Evolutionary conservation across 2,113 vertebrate genomes (phyloP).

Genomic region (Zosterops japonicus): DNA sequence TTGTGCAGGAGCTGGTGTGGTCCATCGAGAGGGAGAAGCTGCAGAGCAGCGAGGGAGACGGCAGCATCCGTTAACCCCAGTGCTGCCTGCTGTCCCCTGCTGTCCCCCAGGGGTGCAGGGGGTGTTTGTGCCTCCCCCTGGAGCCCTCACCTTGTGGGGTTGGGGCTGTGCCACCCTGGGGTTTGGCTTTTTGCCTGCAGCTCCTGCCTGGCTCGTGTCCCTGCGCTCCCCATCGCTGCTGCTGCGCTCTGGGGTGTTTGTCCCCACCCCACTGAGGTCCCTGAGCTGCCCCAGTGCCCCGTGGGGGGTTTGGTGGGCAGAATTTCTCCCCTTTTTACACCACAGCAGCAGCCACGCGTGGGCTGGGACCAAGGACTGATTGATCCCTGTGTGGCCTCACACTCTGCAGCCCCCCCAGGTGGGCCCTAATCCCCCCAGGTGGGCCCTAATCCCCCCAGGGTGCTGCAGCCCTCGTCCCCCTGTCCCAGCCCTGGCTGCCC

Average conservation of each 20-base stretch:
- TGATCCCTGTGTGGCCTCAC: not conserved
- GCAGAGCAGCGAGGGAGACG: conserved; percentile 58
- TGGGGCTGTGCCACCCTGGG: not conserved
- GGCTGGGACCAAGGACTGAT: not conserved
- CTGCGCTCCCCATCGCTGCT: accelerated
- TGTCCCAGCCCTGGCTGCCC: not conserved
- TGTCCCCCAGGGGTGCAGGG: not conserved
- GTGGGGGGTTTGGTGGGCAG: not conserved
- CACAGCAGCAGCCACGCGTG: accelerated
- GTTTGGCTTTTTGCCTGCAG: not conserved
- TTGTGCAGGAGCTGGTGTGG: conserved; percentile 92
- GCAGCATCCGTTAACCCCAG: conserved; percentile 68
- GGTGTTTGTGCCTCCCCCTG: not conserved
- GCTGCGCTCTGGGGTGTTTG: accelerated
- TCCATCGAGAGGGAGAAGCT: conserved; percentile 82
- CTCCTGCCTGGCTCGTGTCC: not conserved
- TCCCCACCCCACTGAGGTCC: not conserved
- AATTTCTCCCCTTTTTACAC: not conserved
- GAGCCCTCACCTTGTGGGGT: accelerated
- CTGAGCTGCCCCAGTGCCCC: accelerated
- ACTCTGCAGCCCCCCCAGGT: accelerated
- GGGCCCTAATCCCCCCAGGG: accelerated
- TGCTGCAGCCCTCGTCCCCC: not conserved
- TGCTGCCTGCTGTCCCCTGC: not conserved
- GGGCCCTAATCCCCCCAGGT: accelerated